These are phyloP conservation scores for Pachyrhynchus sulphureomaculatus DNA, from an alignment of 1,140 invertebrate species.

Conservation along the genomic window DNA sequence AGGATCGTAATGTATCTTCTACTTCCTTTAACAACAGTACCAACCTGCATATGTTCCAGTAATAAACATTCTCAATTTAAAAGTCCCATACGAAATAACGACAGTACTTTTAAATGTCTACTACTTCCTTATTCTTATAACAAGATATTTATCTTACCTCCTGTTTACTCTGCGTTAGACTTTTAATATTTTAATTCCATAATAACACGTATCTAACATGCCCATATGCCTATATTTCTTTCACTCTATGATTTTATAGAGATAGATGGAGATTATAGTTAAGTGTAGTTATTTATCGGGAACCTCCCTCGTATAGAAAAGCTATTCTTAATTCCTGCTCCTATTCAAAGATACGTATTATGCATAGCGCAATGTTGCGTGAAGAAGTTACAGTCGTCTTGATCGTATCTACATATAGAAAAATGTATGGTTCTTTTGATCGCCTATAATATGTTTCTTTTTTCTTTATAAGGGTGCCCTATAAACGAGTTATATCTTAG, in stretches of 20 bases:
- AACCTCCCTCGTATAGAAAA: slow-evolving; percentile 13
- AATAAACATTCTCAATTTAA: too few relatives aligned
- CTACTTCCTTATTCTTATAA: too few relatives aligned
- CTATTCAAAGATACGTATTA: slow-evolving; percentile 22
- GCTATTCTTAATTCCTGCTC: slow-evolving; percentile 10
- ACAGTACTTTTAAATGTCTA: too few relatives aligned
- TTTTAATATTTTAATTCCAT: slow-evolving; percentile 1
- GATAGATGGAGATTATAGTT: not conserved
- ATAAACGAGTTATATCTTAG: too few relatives aligned
- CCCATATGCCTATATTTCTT: slow-evolving; percentile 9
- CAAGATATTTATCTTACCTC: not conserved
- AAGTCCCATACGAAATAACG: too few relatives aligned
- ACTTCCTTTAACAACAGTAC: too few relatives aligned
- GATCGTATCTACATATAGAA: slow-evolving; percentile 15
- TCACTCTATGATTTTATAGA: not conserved
- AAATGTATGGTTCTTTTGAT: slow-evolving; percentile 19
- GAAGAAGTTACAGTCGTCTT: slow-evolving; percentile 25
- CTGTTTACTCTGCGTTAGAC: not conserved
- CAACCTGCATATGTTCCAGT: too few relatives aligned
- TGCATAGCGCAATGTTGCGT: slow-evolving; percentile 24
- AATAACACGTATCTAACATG: slow-evolving; percentile 3
- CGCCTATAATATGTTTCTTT: too few relatives aligned
- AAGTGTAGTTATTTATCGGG: slow-evolving; percentile 9
- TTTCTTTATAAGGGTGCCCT: too few relatives aligned
- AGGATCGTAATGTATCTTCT: too few relatives aligned